Evolutionary conservation across 2,113 vertebrate species (phyloP), one percentile per base, ranked within the genome.

Genomic region (Sakesphorus luctuosus): DNA sequence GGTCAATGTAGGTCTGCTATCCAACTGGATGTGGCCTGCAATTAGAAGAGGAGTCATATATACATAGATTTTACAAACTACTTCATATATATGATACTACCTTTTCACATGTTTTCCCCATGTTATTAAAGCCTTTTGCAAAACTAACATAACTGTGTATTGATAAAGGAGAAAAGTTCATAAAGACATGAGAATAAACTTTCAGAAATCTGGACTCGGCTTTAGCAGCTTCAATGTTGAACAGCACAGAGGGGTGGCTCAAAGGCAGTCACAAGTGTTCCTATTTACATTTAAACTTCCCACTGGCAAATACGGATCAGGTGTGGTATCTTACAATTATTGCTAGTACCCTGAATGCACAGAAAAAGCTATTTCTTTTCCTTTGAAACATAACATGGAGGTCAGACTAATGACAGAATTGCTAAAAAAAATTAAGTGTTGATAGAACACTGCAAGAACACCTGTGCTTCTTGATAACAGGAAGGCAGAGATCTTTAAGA

Each of bases 1-100:
- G 11, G 71, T 21, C 29, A 65, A 49, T 47, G 17, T 3, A 33
- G 84, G 67, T 77, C 75, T 97, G 89, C 96, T 96, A 17, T 98
- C 97, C 82, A 94, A 3, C 44, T 96, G 89, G 61, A 90, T 28
- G 1, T 24, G 61, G 58, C 63, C 97, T 98, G 92, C 55, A 95
- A 89, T 58, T 67, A 11, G 5, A 86, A 84, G 59, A 82, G 23
- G 49, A 80, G 40, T 69, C 35, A 94, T 0, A 1, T 3, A 46
- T 13, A 79, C 9, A 5, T 33, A 1, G 7, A 43, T 36, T 55
- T 85, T 84, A 67, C 52, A 92, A 78, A 71, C n/a, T 52, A 11
- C 28, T 86, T 81, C 31, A 25, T 53, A 59, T 18, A 35, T 25
- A 61, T 0, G 0, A 23, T 36, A 13, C n/a, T 53, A 35, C 29